Evolutionary conservation across 2,797 vertebrate genomes (phyloP).

Genomic region (Hyperoplus lanceolatus): DNA sequence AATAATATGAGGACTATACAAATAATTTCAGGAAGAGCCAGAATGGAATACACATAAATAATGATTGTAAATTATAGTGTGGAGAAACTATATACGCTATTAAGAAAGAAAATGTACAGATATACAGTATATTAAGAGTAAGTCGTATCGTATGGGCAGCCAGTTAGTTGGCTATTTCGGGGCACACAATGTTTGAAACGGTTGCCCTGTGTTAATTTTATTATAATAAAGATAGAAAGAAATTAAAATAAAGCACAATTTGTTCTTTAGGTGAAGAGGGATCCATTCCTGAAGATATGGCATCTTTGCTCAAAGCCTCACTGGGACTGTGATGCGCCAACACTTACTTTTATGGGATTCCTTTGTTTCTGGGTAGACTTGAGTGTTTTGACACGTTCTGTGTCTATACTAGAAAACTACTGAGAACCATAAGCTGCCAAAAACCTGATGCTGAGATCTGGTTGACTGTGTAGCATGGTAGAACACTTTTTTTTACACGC

Average conservation of each 20-base stretch:
- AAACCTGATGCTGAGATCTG: constrained; percentile 4
- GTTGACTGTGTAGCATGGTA: constrained; percentile 34
- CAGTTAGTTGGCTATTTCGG: background rate
- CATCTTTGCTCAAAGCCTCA: constrained; percentile 92
- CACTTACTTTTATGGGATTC: constrained; percentile 13
- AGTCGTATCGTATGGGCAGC: background rate
- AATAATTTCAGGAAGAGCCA: background rate
- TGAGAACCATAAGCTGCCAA: constrained; percentile 61
- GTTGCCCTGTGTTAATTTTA: background rate
- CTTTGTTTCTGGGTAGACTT: constrained; percentile 42
- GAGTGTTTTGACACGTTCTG: constrained; percentile 34
- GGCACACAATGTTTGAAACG: background rate
- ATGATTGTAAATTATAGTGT: background rate
- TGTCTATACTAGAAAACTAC: constrained; percentile 50
- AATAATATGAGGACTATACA: no score
- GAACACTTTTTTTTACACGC: constrained; percentile 44
- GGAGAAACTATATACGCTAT: background rate
- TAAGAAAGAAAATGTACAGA: background rate
- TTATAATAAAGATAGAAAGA: no score
- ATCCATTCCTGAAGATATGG: constrained; percentile 93
- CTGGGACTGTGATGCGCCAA: constrained; percentile 89
- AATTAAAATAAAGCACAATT: constrained; percentile 12
- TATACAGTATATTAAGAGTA: background rate
- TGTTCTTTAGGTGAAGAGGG: constrained; percentile 88
- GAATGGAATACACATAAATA: background rate